These are phyloP conservation scores for Elanoides forficatus DNA, from an alignment of 2,113 vertebrate species.

Conservation along the genomic window DNA sequence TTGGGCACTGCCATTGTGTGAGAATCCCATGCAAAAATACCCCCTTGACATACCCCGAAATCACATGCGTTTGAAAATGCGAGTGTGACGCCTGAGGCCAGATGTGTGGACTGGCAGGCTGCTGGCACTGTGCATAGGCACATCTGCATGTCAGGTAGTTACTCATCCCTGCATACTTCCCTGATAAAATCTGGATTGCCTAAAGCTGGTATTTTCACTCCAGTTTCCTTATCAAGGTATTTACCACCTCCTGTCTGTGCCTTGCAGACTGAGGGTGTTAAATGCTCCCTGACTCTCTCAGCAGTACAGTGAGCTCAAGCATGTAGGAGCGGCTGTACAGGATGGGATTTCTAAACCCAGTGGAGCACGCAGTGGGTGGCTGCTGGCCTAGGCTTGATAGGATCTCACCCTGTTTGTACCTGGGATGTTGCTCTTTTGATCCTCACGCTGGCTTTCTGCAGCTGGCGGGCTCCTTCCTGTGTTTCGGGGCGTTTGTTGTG, in stretches of 20 bases:
- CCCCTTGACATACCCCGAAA: neutral
- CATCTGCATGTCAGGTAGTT: conserved; percentile 55
- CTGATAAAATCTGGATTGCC: conserved; percentile 63
- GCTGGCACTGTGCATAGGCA: conserved; percentile 28
- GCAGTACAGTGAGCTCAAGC: neutral
- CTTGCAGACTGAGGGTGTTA: conserved; percentile 18
- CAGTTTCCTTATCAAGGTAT: conserved; percentile 63
- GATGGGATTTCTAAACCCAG: neutral
- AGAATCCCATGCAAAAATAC: neutral
- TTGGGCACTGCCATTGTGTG: neutral
- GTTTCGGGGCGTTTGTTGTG: neutral
- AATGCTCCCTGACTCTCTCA: neutral
- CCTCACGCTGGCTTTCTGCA: neutral
- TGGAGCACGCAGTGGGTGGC: neutral
- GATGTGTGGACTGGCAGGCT: conserved; percentile 29
- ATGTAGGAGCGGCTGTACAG: neutral
- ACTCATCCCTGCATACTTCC: conserved; percentile 56
- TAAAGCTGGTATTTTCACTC: conserved; percentile 61
- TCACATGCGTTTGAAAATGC: neutral
- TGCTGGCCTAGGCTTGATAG: neutral
- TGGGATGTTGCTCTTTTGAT: neutral
- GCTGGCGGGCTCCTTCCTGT: neutral
- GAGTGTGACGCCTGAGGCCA: neutral
- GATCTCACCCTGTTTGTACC: neutral
- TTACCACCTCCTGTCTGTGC: conserved; percentile 50